phyloP scores from a whole-genome alignment of 2,888 invertebrate species.

The Temnothorax unifasciatus region DNA sequence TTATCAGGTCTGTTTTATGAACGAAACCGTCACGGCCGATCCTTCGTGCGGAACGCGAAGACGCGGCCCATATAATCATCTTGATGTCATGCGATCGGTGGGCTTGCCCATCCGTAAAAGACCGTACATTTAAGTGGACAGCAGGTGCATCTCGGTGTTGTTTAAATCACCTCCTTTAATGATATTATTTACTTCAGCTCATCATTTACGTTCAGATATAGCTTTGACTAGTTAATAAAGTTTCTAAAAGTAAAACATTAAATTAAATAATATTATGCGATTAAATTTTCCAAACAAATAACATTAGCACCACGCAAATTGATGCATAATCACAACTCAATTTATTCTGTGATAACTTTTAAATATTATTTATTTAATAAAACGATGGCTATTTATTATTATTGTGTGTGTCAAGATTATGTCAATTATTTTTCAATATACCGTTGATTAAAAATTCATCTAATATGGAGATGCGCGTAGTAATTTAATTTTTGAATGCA shows the following conservation, averaged over 20 bases:
- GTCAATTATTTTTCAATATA: background rate
- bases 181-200: background rate
- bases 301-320: background rate
- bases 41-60: constrained; percentile 36
- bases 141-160: background rate
- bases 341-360: background rate
- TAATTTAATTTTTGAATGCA: background rate
- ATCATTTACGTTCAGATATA: background rate
- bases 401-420: background rate
- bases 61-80: constrained; percentile 15
- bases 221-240: background rate
- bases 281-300: background rate
- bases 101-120: constrained; percentile 10
- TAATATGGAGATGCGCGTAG: background rate
- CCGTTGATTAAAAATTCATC: background rate
- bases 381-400: background rate
- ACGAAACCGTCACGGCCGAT: constrained; percentile 19
- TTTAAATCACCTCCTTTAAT: background rate
- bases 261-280: background rate
- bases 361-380: background rate
- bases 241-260: background rate
- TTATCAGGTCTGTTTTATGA: constrained; percentile 44
- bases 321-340: background rate
- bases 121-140: background rate
- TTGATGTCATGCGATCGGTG: constrained; percentile 3